phyloP scores from a whole-genome alignment of 2,888 invertebrate species.

The Panzeria rudis region DNA sequence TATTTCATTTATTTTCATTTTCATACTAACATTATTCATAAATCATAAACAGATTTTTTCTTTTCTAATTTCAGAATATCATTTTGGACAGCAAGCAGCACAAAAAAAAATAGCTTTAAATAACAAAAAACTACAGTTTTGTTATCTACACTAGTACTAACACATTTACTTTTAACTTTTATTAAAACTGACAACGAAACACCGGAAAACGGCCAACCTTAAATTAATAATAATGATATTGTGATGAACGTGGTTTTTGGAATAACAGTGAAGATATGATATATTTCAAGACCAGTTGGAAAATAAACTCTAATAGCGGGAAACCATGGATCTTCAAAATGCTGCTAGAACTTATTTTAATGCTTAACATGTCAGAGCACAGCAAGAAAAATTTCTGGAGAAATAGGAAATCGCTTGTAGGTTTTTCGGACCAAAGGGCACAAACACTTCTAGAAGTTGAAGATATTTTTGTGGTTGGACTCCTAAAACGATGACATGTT shows the following conservation, averaged over 20 bases:
- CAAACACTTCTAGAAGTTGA: no score
- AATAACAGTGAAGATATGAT: neutral
- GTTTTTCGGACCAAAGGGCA: no score
- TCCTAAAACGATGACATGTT: no score
- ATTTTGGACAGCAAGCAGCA: slow-evolving; percentile 8
- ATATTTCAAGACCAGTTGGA: neutral
- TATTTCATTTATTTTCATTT: slow-evolving; percentile 49
- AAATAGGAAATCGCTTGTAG: no score
- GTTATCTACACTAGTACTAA: slow-evolving; percentile 19
- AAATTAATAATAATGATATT: slow-evolving; percentile 55
- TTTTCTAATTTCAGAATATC: neutral
- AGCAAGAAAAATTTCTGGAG: no score
- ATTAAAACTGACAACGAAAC: slow-evolving; percentile 27
- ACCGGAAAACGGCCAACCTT: slow-evolving; percentile 9
- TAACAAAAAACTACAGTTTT: neutral
- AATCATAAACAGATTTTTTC: slow-evolving; percentile 43
- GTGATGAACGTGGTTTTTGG: neutral
- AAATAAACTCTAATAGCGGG: neutral
- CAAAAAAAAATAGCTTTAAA: neutral
- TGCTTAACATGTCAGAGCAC: no score
- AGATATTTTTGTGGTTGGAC: no score
- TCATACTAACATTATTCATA: slow-evolving; percentile 60
- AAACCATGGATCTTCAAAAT: neutral
- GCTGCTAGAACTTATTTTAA: no score
- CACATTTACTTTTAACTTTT: slow-evolving; percentile 34